Evolutionary conservation across 2,113 vertebrate genomes (phyloP).

Genomic region (Morone saxatilis): DNA sequence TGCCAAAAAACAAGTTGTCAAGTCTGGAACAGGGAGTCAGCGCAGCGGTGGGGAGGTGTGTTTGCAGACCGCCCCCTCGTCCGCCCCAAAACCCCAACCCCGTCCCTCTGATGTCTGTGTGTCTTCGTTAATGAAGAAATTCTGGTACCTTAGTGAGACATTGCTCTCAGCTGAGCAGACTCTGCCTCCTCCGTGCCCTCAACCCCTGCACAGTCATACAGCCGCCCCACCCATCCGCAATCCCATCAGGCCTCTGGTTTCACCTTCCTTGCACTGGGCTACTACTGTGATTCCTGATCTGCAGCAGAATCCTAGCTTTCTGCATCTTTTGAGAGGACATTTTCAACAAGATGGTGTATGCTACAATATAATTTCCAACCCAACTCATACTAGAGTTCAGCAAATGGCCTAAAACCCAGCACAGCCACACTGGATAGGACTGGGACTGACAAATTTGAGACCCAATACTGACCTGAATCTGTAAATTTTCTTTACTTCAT

Average conservation of each 20-base stretch:
- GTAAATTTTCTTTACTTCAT: background rate
- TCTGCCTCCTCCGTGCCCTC: conserved; percentile 69
- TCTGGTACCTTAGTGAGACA: conserved; percentile 87
- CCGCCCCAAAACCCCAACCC: conserved; percentile 64
- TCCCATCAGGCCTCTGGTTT: conserved; percentile 38
- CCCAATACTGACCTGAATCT: background rate
- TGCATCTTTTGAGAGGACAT: background rate
- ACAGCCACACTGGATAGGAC: background rate
- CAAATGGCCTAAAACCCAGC: background rate
- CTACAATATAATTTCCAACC: background rate
- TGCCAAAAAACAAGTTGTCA: conserved; percentile 79
- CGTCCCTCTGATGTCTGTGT: conserved; percentile 86
- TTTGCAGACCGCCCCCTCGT: conserved; percentile 79
- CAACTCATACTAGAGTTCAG: background rate
- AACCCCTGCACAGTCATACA: conserved; percentile 44
- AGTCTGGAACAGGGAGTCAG: conserved; percentile 79
- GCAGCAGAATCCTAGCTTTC: background rate
- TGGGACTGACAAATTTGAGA: background rate
- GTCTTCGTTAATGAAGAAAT: conserved; percentile 88
- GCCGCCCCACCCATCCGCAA: conserved; percentile 47
- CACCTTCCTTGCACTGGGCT: background rate
- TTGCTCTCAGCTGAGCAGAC: conserved; percentile 85
- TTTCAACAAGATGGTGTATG: background rate
- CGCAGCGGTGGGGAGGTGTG: conserved; percentile 64
- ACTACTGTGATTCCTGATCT: background rate